phyloP scores from a whole-genome alignment of 1,140 invertebrate species.

The Thereuonema tuberculata region DNA sequence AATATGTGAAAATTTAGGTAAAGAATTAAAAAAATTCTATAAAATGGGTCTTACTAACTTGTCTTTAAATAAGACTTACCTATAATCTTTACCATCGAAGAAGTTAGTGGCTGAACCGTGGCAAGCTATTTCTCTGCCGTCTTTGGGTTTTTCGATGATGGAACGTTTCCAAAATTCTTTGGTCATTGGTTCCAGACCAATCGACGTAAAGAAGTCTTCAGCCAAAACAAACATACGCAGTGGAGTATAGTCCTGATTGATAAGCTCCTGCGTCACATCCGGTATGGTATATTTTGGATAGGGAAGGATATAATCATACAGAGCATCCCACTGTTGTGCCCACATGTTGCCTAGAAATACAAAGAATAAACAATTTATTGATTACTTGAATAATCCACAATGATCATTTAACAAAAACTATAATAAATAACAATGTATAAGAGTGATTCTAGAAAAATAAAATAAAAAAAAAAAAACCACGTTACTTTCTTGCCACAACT shows the following conservation, averaged over 20 bases:
- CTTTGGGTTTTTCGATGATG: conserved; percentile 31
- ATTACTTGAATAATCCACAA: too few species aligned
- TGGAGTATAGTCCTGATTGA: conserved; percentile 40
- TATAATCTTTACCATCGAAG: conserved; percentile 47
- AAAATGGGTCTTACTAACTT: too few species aligned
- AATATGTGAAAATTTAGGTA: too few species aligned
- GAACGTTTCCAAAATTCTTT: conserved; percentile 46
- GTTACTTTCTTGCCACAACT: too few species aligned
- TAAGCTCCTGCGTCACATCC: conserved; percentile 35
- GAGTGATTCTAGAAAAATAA: too few species aligned
- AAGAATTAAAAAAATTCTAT: too few species aligned
- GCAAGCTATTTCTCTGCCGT: conserved; percentile 30
- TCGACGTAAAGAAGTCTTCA: conserved; percentile 48
- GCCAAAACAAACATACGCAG: conserved; percentile 42
- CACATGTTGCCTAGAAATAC: conserved; percentile 38
- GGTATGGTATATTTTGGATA: conserved; percentile 20
- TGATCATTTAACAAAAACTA: too few species aligned
- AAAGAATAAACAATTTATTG: too few species aligned
- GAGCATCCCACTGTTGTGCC: conserved; percentile 43
- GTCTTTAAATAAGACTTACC: conserved; percentile 38
- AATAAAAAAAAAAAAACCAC: too few species aligned
- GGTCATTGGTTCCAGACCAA: conserved; percentile 44
- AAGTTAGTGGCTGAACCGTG: conserved; percentile 55
- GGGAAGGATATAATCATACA: conserved; percentile 36
- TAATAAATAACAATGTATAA: too few species aligned